Conservation (phyloP, 2,113 vertebrate genomes). For the Tachysurus vachellii region DNA sequence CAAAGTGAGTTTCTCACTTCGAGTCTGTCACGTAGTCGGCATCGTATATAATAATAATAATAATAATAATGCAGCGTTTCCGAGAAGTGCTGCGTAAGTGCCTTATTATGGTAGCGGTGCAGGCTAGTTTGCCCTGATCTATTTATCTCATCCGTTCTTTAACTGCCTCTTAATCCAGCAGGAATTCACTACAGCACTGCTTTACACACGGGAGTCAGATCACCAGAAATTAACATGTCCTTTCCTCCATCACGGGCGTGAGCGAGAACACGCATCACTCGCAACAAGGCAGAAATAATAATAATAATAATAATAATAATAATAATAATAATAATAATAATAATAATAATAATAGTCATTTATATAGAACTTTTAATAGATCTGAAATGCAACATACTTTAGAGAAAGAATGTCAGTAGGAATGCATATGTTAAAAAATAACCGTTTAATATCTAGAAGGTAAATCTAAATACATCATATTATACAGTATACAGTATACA, state of each 20-base stretch:
- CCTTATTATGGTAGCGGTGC: background rate
- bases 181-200: background rate
- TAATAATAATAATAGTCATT: background rate
- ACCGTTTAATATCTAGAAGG: background rate
- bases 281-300: background rate
- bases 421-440: background rate
- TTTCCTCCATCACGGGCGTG: background rate
- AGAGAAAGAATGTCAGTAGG: background rate
- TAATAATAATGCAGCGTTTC: background rate
- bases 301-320: background rate
- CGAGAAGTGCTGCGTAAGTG: conserved; percentile 1
- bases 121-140: background rate
- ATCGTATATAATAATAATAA: background rate
- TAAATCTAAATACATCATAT: background rate
- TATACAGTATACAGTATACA: no score
- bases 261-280: background rate
- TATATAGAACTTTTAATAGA: background rate
- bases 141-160: background rate
- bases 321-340: background rate
- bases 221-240: background rate
- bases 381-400: background rate
- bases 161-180: background rate
- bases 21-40: conserved; percentile 1
- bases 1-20: background rate
- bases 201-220: background rate